phyloP scores from a whole-genome alignment of 2,797 vertebrate species.

The Tapirus indicus region DNA sequence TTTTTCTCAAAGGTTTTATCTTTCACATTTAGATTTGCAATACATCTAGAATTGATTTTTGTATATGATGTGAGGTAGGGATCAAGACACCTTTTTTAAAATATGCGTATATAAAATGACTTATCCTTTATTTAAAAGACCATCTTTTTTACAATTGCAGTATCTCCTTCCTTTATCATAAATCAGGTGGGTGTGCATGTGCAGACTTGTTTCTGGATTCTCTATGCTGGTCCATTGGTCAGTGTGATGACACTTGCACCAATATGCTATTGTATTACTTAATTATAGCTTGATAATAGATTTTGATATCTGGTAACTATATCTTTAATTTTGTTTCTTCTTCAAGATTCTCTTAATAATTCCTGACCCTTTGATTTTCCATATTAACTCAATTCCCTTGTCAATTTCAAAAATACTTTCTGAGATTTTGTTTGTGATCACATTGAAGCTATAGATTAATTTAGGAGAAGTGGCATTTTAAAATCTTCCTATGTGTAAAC shows the following conservation, averaged over 20 bases:
- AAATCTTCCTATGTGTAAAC: not conserved
- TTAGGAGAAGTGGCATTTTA: not conserved
- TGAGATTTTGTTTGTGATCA: not conserved
- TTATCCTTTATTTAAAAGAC: not conserved
- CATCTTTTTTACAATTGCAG: not conserved
- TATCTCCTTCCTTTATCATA: not conserved
- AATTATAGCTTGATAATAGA: not conserved
- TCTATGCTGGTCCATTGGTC: not conserved
- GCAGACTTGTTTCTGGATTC: not conserved
- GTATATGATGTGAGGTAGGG: not conserved
- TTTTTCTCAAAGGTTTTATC: not conserved
- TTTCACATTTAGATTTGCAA: not conserved
- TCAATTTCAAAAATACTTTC: not conserved
- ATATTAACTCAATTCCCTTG: not conserved
- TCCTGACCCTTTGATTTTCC: not conserved
- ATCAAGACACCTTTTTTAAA: slow-evolving; percentile 12
- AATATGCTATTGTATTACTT: not conserved
- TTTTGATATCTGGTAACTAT: not conserved
- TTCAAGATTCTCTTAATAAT: not conserved
- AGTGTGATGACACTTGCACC: not conserved
- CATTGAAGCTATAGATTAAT: not conserved
- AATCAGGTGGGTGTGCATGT: not conserved
- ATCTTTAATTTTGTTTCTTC: not conserved
- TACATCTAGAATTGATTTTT: not conserved
- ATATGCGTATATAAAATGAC: not conserved